These are phyloP conservation scores for Campoplex nolae DNA, from an alignment of 2,888 invertebrate species.

Conservation along the genomic window DNA sequence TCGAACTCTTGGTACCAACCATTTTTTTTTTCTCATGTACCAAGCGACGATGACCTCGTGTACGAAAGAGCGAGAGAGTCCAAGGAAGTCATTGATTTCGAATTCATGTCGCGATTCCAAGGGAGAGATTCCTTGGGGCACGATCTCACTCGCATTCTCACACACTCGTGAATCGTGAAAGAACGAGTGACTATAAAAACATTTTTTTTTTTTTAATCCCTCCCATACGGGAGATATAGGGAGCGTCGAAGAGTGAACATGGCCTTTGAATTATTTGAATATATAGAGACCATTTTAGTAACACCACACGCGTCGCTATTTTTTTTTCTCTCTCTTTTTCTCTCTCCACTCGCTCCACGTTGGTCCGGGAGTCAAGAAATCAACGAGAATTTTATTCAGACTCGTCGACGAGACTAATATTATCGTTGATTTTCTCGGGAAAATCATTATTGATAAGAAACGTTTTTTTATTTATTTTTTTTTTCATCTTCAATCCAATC, in stretches of 20 bases:
- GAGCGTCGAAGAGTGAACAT: slow-evolving; percentile 16
- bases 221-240: not conserved
- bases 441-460: too few species aligned
- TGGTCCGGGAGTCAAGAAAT: slow-evolving; percentile 33
- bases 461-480: too few species aligned
- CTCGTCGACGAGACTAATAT: not conserved
- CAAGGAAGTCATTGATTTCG: slow-evolving; percentile 66
- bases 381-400: not conserved
- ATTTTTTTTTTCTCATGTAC: not conserved
- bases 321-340: not conserved
- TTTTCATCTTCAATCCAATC: too few species aligned
- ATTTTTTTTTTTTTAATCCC: not conserved
- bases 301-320: slow-evolving; percentile 59
- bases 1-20: not conserved
- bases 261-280: slow-evolving; percentile 32
- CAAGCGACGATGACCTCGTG: slow-evolving; percentile 56
- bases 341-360: slow-evolving; percentile 30
- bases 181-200: slow-evolving; percentile 26
- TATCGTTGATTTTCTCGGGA: not conserved
- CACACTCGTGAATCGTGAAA: slow-evolving; percentile 54
- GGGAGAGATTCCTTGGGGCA: slow-evolving; percentile 52
- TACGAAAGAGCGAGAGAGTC: slow-evolving; percentile 11
- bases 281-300: slow-evolving; percentile 51
- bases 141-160: slow-evolving; percentile 32
- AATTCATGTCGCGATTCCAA: slow-evolving; percentile 57